Evolutionary conservation across 2,888 invertebrate genomes (phyloP).

Genomic region (Andrena minutula): DNA sequence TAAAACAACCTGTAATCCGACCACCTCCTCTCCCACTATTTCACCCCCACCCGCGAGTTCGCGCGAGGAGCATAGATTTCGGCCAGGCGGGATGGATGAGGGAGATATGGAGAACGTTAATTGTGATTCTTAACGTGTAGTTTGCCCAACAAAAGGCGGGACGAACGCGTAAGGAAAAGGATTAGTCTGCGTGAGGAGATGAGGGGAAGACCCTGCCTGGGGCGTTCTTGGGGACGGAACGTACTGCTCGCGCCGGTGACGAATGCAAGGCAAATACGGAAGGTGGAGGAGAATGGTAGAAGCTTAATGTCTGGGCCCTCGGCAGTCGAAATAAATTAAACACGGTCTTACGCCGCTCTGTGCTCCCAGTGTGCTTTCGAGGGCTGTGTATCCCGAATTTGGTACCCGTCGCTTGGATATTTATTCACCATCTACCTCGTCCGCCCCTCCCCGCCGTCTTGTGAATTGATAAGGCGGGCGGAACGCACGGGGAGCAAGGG

Average conservation of each 20-base stretch:
- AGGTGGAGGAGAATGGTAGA: conserved; percentile 67
- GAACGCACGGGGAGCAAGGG: conserved; percentile 61
- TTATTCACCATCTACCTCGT: conserved; percentile 76
- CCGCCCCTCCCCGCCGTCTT: conserved; percentile 60
- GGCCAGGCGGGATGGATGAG: not conserved
- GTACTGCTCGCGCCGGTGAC: conserved; percentile 66
- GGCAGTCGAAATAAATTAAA: conserved; percentile 80
- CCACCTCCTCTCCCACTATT: not conserved
- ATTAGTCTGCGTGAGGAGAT: conserved; percentile 34
- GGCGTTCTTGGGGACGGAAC: conserved; percentile 47
- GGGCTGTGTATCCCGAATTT: conserved; percentile 71
- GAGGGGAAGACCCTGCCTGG: conserved; percentile 37
- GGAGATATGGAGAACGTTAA: conserved; percentile 4
- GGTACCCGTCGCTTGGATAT: conserved; percentile 77
- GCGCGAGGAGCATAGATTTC: not conserved
- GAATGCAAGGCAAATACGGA: conserved; percentile 78
- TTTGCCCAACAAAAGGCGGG: conserved; percentile 15
- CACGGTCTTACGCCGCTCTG: conserved; percentile 73
- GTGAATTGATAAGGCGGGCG: conserved; percentile 79
- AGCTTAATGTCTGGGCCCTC: conserved; percentile 76
- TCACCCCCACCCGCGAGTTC: not conserved
- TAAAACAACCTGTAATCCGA: not conserved
- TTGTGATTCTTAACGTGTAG: conserved; percentile 40
- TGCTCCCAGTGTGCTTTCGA: conserved; percentile 34
- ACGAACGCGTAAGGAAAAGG: conserved; percentile 50